Evolutionary conservation across 1,140 invertebrate genomes (phyloP).

Genomic region (Sitophilus oryzae): DNA sequence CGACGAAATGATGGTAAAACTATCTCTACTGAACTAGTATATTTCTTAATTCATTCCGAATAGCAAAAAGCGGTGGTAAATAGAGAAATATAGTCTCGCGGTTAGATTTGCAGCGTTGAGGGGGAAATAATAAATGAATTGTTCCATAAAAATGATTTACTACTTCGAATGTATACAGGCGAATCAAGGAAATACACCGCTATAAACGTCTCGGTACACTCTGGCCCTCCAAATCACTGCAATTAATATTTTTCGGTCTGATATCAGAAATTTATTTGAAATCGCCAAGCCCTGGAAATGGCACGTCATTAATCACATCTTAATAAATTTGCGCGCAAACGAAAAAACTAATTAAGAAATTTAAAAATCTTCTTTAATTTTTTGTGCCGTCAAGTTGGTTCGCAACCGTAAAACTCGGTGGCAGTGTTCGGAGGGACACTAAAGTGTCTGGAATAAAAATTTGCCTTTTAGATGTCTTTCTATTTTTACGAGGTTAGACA

Average conservation of each 20-base stretch:
- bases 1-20: background rate
- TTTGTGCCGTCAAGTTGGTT: background rate
- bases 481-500: background rate
- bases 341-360: background rate
- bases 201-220: background rate
- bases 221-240: background rate
- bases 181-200: no score
- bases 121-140: no score
- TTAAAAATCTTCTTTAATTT: background rate
- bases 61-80: no score
- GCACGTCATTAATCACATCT: background rate
- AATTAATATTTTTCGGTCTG: no score
- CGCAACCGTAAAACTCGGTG: background rate
- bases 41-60: no score
- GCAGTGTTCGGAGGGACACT: background rate
- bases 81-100: no score
- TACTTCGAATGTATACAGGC: no score
- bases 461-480: background rate
- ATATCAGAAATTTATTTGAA: background rate
- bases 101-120: no score
- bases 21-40: no score
- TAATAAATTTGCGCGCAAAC: background rate
- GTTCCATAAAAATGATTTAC: no score
- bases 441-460: background rate
- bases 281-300: background rate